Base-by-base conservation (phyloP, 2,888 invertebrate species). In the Nasonia oneida region DNA sequence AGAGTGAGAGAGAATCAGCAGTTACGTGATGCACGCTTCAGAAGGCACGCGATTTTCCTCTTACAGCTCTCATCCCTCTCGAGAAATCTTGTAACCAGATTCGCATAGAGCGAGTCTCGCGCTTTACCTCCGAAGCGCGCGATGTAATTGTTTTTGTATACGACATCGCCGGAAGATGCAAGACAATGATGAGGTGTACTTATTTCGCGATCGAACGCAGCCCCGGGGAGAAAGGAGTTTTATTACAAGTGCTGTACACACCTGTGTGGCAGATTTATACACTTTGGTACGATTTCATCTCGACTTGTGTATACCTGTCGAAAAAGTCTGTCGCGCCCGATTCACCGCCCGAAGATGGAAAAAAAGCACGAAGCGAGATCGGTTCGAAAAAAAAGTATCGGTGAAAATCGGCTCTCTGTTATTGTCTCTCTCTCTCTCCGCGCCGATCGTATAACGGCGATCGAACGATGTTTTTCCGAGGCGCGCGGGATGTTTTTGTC, bases 1-100 rank as follows among this genome's bases (percentile, higher is more conserved):
- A 53, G 82, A 83, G 80, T 87, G 84, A 88, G 76, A 85, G 29
- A 37, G 37, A 37, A 37, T 4, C 37, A 37, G 37, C 86, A 89
- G 90, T 90, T 91, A 90, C 90, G 90, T 91, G 91, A 91, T 91
- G 90, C 91, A 90, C 90, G 91, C 90, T 91, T 90, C 89, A 92
- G 89, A 77, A 47, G 37, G 39, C 80, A 75, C 76, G 47, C 50
- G 71, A 81, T 81, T 81, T 29, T 81, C 78, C 67, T 81, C 77
- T 73, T 29, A 33, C 50, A 47, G 4, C 50, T 83, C 70, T 50
- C 67, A 39, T 82, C 75, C 23, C n/a, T 75, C 4, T 61, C 77
- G 71, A 87, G 18, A 47, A 37, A 47, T 78, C 73, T 57, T 64
- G 81, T 71, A 81, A 81, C 47, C 47, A 70, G 70, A 81, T 84